These are phyloP conservation scores for Agelaius tricolor DNA, from an alignment of 2,113 vertebrate genomes.

Conservation along the genomic window DNA sequence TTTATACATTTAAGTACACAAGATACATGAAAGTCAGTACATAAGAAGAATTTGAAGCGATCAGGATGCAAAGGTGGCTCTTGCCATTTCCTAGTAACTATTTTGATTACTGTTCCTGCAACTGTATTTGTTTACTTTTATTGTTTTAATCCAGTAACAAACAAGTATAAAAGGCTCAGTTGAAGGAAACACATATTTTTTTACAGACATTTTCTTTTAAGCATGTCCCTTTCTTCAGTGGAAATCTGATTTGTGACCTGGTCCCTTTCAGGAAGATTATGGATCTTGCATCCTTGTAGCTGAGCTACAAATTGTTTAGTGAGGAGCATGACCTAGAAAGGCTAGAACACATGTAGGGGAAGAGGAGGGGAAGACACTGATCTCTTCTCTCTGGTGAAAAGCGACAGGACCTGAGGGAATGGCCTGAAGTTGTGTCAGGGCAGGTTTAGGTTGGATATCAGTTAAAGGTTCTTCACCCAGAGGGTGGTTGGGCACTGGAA, in stretches of 20 bases:
- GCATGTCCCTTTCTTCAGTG: neutral
- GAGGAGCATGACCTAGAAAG: neutral
- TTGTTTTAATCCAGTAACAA: neutral
- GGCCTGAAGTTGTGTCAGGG: neutral
- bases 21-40: neutral
- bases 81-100: neutral
- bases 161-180: neutral
- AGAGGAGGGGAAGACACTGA: neutral
- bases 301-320: neutral
- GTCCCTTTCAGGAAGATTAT: neutral
- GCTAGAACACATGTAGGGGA: neutral
- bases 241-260: neutral
- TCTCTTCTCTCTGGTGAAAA: neutral
- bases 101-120: neutral
- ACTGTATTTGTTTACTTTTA: neutral
- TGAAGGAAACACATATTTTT: neutral
- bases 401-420: neutral
- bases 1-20: neutral
- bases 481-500: neutral
- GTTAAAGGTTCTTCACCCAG: rapidly evolving
- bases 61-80: neutral
- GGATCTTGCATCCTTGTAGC: neutral
- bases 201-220: neutral
- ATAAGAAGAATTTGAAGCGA: neutral
- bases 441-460: neutral